phyloP scores from a whole-genome alignment of 1,140 invertebrate species.

The Drosophila eugracilis region DNA sequence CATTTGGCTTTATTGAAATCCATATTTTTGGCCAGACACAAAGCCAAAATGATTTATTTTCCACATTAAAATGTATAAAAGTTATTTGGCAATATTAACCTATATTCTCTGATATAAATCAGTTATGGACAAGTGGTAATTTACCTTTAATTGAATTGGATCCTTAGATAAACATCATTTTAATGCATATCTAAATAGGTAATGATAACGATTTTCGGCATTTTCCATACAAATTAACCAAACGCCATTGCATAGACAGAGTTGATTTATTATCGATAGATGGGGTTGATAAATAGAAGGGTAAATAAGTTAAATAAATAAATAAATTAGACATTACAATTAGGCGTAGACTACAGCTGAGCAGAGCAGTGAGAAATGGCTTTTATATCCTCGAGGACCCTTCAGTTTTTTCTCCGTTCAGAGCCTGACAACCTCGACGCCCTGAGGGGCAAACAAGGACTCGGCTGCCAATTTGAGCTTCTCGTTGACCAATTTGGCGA shows the following conservation, averaged over 20 bases:
- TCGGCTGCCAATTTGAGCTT: slow-evolving; percentile 91
- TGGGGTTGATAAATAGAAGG: slow-evolving; percentile 36
- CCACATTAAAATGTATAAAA: too few relatives aligned
- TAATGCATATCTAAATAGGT: neutral
- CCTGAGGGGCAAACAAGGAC: slow-evolving; percentile 88
- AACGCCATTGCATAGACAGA: slow-evolving; percentile 24
- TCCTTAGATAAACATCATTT: neutral
- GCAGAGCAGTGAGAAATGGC: slow-evolving; percentile 23
- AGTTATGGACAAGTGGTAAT: neutral
- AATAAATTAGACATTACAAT: slow-evolving; percentile 71
- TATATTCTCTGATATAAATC: neutral
- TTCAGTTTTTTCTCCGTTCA: slow-evolving; percentile 20
- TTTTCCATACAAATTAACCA: neutral
- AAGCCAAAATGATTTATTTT: neutral
- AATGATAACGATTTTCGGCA: neutral
- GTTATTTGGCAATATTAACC: too few relatives aligned
- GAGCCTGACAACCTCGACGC: slow-evolving; percentile 75
- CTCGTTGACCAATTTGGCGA: slow-evolving; percentile 92
- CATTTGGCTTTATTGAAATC: neutral
- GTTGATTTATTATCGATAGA: slow-evolving; percentile 52
- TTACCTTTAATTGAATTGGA: neutral
- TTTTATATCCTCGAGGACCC: slow-evolving; percentile 13
- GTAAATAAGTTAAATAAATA: slow-evolving; percentile 73
- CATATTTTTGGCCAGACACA: neutral
- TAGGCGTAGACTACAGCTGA: slow-evolving; percentile 59